Base-by-base conservation (phyloP, 2,888 invertebrate genomes). In the Tetheella fluctuosa region DNA sequence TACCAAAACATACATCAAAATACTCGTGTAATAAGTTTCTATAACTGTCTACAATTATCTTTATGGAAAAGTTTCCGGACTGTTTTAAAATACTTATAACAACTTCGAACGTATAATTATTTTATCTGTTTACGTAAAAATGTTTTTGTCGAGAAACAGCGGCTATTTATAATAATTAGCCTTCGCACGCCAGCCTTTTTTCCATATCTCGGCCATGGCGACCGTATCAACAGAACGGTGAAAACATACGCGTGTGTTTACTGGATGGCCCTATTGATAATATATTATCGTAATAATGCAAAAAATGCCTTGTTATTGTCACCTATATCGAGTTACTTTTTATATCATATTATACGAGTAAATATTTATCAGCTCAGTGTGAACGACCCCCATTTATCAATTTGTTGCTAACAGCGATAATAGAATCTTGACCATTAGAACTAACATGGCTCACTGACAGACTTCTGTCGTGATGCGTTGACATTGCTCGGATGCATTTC, bases 271-370 rank as follows among this genome's bases (percentile, higher is more conserved):
- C 37, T 15, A 15, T 7, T 3, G 71, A 75, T 78, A 74, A 68
- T 61, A n/a, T 57, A 23, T 56, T 52, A 65, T 66, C 70, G 79
- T 79, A 71, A n/a, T n/a, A 34, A 17, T 63, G 70, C 67, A 72
- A 74, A 81, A 74, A 71, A 68, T 63, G 59, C 62, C 57, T 54
- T 61, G 69, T 64, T 67, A 52, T 72, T 69, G 65, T 71, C 65
- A 72, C 67, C 68, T 68, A 71, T 75, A 79, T 78, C 63, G 59
- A 67, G 64, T 79, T 77, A 69, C 76, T 73, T 77, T 79, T 79
- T 71, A 69, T 71, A 62, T 68, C 48, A 68, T 68, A 68, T 67
- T 67, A 64, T 61, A 69, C 65, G 75, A 66, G 66, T 61, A 59
- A 54, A 62, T 68, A n/a, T n/a, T n/a, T n/a, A 64, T 71, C 68